Base-by-base conservation (phyloP, 2,797 vertebrate species). In the Chrosomus eos region DNA sequence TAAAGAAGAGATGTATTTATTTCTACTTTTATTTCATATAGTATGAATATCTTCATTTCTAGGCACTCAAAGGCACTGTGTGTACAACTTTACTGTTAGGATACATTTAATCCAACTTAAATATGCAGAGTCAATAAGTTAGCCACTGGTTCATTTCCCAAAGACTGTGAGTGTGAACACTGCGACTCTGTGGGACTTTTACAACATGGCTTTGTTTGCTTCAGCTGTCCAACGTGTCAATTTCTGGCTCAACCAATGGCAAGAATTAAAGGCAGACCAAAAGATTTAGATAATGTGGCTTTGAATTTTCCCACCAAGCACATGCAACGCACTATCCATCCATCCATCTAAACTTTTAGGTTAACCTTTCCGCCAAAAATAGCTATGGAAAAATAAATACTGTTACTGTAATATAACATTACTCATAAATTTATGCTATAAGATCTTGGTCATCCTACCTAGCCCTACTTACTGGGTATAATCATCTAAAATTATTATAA, bases 131-230 rank as follows among this genome's bases (percentile, higher is more conserved):
- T 53, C 31, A 70, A 79, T 19, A 55, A 55, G 66, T 18, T 26
- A 40, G 26, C 18, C 18, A 60, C 31, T 72, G 26, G 62, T 28
- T 80, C 0, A 78, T 67, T 80, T 67, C 13, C 28, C 18, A 23
- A 21, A 82, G 68, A 66, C 40, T 33, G 33, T 40, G 68, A 66
- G 28, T 33, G 33, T 40, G 71, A 55, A 71, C 66, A 71, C 51
- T 58, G 66, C 2, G n/a, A 26, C 36, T 45, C 38, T 72, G 67
- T 72, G 48, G 48, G 8, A 48, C 64, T 53, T 26, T 40, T 19
- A 71, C 33, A 55, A 58, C 48, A 70, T 38, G 1, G 31, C 48
- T 81, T 70, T 81, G 53, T 78, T 51, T 66, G 26, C 33, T 80
- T 33, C 28, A 36, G 26, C 62, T 38, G 8, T 4, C 53, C 53